Percentiles rank a stretch among this genome's conserved stretches.
Evolutionary conservation across 2,888 invertebrate genomes (phyloP).

Genomic region (Carabus problematicus): DNA sequence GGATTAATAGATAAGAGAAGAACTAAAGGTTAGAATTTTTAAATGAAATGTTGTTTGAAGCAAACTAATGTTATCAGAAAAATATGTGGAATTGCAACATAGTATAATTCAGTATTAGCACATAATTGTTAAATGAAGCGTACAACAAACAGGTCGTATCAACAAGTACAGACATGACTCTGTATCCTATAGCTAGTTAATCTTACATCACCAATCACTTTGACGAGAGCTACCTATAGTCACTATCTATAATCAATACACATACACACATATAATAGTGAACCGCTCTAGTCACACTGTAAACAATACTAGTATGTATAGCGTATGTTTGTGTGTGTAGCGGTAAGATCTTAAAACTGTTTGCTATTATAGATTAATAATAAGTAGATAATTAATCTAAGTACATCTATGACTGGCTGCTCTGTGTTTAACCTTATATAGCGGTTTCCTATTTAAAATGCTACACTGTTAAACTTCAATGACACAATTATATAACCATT

Average conservation of each 20-base stretch:
- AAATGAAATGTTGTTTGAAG: no score
- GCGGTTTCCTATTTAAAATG: constrained; percentile 34
- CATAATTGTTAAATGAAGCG: no score
- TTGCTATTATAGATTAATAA: constrained; percentile 44
- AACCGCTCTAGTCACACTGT: background rate
- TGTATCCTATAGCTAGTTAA: no score
- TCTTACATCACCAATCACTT: no score
- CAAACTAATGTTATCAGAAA: no score
- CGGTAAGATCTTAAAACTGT: constrained; percentile 36
- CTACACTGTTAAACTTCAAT: background rate
- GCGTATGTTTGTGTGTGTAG: background rate
- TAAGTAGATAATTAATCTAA: constrained; percentile 46
- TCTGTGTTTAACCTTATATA: constrained; percentile 44
- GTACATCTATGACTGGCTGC: constrained; percentile 45
- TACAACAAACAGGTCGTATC: no score
- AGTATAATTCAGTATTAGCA: no score
- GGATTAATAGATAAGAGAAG: no score
- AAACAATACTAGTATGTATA: background rate
- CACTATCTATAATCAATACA: constrained; percentile 5
- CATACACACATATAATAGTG: background rate
- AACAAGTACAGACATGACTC: no score
- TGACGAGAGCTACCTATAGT: background rate
- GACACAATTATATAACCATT: background rate
- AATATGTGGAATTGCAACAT: no score
- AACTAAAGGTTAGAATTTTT: no score